Base-by-base conservation (phyloP, 2,797 vertebrate genomes). In the Ficedula albicollis region DNA sequence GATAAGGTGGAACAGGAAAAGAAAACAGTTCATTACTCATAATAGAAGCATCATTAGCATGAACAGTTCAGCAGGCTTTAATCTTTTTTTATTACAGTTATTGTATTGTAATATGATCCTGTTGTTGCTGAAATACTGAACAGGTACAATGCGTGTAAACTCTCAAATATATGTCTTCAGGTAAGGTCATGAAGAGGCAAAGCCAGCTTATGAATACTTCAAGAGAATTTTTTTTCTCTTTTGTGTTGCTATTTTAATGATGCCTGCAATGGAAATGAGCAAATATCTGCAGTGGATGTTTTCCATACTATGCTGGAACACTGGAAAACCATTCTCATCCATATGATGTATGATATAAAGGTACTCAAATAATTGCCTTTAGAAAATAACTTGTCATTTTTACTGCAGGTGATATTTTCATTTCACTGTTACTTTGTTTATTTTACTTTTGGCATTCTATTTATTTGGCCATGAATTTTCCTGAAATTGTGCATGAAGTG, bases 371-470 rank as follows among this genome's bases (percentile, higher is more conserved):
- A 89, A 89, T 80, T 89, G 22, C 21, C 18, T 78, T 94, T 81
- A 64, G 29, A 89, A 91, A 93, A 72, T 52, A 90, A 70, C 19
- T 20, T 81, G 58, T 60, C 82, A 70, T 38, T 85, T 94, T 94
- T 91, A 56, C 58, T 76, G 34, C 34, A 70, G 34, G 20, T 79
- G 15, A 80, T 91, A 88, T 78, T 92, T 91, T 83, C 13, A 70
- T 86, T 80, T 84, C 64, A 52, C 25, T 56, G 27, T 62, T 84
- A 36, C 46, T 67, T 80, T 86, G 18, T 60, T 95, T 89, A 70
- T 73, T 92, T 66, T 78, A 39, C 26, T 93, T 32, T 39, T 51
- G 32, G 4, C n/a, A 54, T 83, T 87, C 44, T 44, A 34, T 29
- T 84, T 92, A 91, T 91, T 93, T 90, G 63, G 30, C 20, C 17